A percentile compares a stretch with the other conserved stretches of the same genome.
These are phyloP conservation scores for Teleiodes luculella DNA, from an alignment of 2,888 invertebrate genomes.

Conservation along the genomic window DNA sequence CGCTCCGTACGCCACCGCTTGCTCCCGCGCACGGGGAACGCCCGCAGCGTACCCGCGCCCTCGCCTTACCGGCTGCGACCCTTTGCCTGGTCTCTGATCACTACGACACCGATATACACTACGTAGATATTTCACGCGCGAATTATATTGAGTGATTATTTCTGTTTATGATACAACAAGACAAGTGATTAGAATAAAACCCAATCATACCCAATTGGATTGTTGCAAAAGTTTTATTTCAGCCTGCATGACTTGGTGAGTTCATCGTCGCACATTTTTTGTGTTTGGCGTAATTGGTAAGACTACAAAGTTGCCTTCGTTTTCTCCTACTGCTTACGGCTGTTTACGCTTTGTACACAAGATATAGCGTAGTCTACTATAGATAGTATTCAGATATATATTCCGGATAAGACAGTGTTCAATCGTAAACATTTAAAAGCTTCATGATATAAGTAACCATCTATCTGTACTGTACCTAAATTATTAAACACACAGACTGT, in stretches of 20 bases:
- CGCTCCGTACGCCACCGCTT: too few species aligned
- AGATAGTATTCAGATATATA: too few species aligned
- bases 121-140: not conserved
- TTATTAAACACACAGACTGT: not conserved
- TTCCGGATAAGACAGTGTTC: too few species aligned
- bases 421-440: too few species aligned
- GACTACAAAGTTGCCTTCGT: too few species aligned
- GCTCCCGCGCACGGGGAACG: slow-evolving; percentile 2
- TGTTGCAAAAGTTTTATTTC: not conserved
- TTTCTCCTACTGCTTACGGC: too few species aligned
- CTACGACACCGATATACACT: not conserved
- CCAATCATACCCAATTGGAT: slow-evolving; percentile 1
- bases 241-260: slow-evolving; percentile 16
- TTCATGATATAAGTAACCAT: too few species aligned
- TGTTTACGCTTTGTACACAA: too few species aligned
- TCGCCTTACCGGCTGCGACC: not conserved
- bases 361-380: too few species aligned
- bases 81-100: not conserved
- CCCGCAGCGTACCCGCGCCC: not conserved
- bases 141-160: not conserved
- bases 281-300: too few species aligned
- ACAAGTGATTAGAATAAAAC: slow-evolving; percentile 3
- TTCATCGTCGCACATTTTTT: slow-evolving; percentile 9
- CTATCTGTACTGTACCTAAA: too few species aligned
- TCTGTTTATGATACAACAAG: not conserved